These are phyloP conservation scores for Elmis aenea DNA, from an alignment of 2,888 invertebrate species.

Conservation along the genomic window DNA sequence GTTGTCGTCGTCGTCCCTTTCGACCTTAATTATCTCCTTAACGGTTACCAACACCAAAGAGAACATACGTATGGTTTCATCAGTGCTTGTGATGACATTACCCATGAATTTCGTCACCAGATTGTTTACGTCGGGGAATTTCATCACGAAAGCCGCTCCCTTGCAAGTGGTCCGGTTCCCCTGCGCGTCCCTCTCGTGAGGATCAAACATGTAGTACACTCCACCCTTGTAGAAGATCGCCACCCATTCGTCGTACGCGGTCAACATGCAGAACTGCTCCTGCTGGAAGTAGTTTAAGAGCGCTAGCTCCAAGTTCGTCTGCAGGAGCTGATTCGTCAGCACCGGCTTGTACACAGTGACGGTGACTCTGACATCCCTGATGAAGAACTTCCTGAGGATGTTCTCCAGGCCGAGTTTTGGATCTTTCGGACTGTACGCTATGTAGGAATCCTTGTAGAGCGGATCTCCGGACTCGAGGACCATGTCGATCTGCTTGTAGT, in stretches of 20 bases:
- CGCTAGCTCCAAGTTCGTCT: constrained; percentile 34
- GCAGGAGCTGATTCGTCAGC: constrained; percentile 27
- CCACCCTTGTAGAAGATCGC: constrained; percentile 51
- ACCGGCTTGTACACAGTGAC: constrained; percentile 38
- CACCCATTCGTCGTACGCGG: constrained; percentile 50
- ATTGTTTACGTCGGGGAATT: constrained; percentile 27
- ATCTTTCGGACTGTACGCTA: constrained; percentile 51
- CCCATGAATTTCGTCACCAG: constrained; percentile 33
- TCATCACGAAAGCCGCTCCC: constrained; percentile 25
- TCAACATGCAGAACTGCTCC: constrained; percentile 52
- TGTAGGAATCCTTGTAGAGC: constrained; percentile 56
- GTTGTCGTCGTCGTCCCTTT: too few relatives aligned
- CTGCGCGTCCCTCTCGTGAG: constrained; percentile 52
- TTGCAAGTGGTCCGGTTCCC: constrained; percentile 34
- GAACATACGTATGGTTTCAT: constrained; percentile 10
- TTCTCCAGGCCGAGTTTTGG: constrained; percentile 38
- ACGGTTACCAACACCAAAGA: constrained; percentile 26
- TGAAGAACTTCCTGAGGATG: constrained; percentile 52
- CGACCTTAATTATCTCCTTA: constrained; percentile 21
- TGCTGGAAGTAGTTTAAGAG: constrained; percentile 55
- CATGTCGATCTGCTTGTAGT: constrained; percentile 50
- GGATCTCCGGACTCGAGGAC: constrained; percentile 55
- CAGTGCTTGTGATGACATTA: constrained; percentile 29
- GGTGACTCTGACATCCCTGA: constrained; percentile 44
- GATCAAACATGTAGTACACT: constrained; percentile 59